Conservation (phyloP, 1,140 invertebrate species). For the Camponotus pennsylvanicus region DNA sequence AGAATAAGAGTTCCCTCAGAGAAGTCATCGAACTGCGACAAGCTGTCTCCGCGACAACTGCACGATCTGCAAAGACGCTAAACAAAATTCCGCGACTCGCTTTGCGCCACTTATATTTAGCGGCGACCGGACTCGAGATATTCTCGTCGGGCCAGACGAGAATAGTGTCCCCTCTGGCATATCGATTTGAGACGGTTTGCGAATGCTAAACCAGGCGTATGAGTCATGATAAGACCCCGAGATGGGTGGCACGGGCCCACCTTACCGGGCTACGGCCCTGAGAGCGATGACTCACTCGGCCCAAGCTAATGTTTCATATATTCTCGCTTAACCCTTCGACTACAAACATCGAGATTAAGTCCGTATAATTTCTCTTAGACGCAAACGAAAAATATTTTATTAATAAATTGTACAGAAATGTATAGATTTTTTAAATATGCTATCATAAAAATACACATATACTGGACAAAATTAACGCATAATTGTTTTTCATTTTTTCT, state of each 20-base stretch:
- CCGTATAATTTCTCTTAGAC: neutral
- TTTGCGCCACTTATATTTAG: constrained; percentile 25
- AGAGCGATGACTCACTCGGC: constrained; percentile 34
- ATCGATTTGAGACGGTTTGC: constrained; percentile 5
- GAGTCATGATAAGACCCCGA: constrained; percentile 30
- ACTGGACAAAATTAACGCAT: no score
- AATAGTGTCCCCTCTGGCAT: neutral
- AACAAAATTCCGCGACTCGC: neutral
- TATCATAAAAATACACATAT: no score
- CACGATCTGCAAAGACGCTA: neutral
- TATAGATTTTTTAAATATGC: no score
- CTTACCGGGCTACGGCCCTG: constrained; percentile 28
- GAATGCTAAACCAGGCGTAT: constrained; percentile 1
- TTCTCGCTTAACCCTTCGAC: constrained; percentile 26
- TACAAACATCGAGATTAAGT: neutral
- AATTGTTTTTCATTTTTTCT: no score
- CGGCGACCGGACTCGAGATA: neutral
- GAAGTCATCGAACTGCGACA: neutral
- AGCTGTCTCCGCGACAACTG: neutral
- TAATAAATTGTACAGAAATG: neutral
- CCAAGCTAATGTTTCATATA: constrained; percentile 38
- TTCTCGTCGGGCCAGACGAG: neutral
- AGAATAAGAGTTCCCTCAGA: neutral
- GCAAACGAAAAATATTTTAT: neutral
- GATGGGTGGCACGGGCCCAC: neutral